phyloP scores from a whole-genome alignment of 2,797 vertebrate species.

The Epinephelus coioides region DNA sequence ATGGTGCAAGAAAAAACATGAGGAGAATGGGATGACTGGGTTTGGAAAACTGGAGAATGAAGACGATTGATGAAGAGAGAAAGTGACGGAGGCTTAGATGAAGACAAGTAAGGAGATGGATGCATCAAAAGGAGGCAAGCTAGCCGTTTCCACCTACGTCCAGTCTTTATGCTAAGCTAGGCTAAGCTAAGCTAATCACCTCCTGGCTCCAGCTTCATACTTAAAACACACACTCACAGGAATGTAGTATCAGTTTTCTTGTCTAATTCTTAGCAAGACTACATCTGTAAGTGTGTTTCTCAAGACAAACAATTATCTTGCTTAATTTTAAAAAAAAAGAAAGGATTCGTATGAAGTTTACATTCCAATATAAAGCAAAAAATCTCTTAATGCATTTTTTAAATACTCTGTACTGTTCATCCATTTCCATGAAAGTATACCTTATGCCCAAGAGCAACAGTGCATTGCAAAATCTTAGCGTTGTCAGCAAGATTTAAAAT shows the following conservation, averaged over 20 bases:
- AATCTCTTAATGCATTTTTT: not conserved
- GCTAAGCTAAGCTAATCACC: no score
- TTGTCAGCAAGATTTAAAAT: conserved; percentile 15
- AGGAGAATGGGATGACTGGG: not conserved
- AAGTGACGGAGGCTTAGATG: not conserved
- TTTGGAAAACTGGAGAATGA: conserved; percentile 4
- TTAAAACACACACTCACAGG: no score
- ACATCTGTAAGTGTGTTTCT: no score
- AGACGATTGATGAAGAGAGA: conserved; percentile 5
- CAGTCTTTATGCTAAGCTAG: no score
- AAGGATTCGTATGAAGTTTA: no score
- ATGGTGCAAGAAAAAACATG: conserved; percentile 34
- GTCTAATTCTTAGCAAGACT: no score
- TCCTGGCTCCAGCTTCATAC: no score
- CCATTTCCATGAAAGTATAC: no score
- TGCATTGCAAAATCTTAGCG: not conserved
- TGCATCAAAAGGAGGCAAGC: not conserved
- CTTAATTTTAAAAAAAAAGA: no score
- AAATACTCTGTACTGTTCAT: not conserved
- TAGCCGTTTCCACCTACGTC: no score
- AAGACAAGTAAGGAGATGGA: conserved; percentile 16
- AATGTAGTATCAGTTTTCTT: not conserved
- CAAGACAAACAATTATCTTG: no score
- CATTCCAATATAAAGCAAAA: not conserved
- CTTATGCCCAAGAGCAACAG: not conserved